Base-by-base conservation (phyloP, 2,113 vertebrate genomes). In the Narcine bancroftii region DNA sequence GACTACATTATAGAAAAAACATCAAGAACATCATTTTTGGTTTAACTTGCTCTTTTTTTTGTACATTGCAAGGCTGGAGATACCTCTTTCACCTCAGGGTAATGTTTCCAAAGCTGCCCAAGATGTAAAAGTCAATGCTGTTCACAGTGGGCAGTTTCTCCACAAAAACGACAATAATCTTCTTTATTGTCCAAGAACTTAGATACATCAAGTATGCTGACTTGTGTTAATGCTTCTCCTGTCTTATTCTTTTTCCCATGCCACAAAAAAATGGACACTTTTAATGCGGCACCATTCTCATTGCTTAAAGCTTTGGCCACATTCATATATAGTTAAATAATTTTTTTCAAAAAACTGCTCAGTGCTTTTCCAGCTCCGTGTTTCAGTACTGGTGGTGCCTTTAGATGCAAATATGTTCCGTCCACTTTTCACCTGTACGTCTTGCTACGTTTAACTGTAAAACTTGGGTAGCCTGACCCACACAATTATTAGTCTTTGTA, bases 21-120 rank as follows among this genome's bases (percentile, higher is more conserved):
- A 99, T 98, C 98, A 98, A 99, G 97, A 99, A 99, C 98, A 98
- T 98, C 97, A 98, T 99, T 99, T 99, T 99, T 99, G 98, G 98
- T 99, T 99, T 99, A 98, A 98, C 97, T 99, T 99, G 98, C 98
- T 99, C 98, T 99, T 97, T 96, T 89, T 92, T 99, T 99, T 99
- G 97, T 99, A 99, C 98, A 99, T 99, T 99, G 98, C 98, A 99
- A 99, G 98, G 98, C 98, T 99, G 98, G 98, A 98, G 97, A 97
- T 92, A 95, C 97, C 97, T 96, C 94, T 96, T 93, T 98, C 96
- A 96, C 97, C 96, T 96, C 95, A 95, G 95, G 89, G 93, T 96
- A 95, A 95, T 97, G 96, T 97, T 96, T 96, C 94, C 95, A 95
- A 95, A 97, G 96, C 96, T 93, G 93, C 96, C 97, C 97, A 96